These are phyloP conservation scores for Corythornis cristatus DNA, from an alignment of 2,113 vertebrate species.

Conservation along the genomic window DNA sequence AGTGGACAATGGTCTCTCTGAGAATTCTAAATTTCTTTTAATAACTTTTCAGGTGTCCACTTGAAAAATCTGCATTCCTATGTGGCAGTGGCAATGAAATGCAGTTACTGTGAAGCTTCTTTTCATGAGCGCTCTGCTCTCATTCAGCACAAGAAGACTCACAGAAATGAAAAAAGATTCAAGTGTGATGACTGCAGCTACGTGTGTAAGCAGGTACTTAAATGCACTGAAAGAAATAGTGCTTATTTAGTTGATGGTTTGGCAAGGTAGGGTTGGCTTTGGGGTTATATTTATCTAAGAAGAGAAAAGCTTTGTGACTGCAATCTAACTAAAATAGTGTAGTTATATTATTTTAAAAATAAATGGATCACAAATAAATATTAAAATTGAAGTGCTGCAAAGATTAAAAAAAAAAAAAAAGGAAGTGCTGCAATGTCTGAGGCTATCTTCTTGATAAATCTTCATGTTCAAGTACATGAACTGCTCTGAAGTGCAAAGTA, in stretches of 20 bases:
- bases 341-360: background rate
- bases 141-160: conserved; percentile 70
- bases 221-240: background rate
- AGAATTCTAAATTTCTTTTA: background rate
- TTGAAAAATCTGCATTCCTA: conserved; percentile 68
- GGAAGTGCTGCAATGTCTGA: background rate
- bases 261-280: background rate
- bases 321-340: background rate
- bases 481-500: background rate
- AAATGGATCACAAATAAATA: background rate
- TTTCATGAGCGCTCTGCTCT: conserved; percentile 72
- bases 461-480: background rate
- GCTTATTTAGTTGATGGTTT: background rate
- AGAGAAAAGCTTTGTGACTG: background rate
- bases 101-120: conserved; percentile 40
- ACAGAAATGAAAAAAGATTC: conserved; percentile 58
- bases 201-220: conserved; percentile 56
- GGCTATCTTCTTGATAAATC: background rate
- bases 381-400: background rate
- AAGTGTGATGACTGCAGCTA: conserved; percentile 59
- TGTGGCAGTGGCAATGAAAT: conserved; percentile 32
- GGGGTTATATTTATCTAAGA: background rate
- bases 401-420: background rate
- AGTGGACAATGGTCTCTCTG: background rate
- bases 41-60: conserved; percentile 58